Conservation (phyloP, 2,888 invertebrate genomes). For the Anorthoa munda region DNA sequence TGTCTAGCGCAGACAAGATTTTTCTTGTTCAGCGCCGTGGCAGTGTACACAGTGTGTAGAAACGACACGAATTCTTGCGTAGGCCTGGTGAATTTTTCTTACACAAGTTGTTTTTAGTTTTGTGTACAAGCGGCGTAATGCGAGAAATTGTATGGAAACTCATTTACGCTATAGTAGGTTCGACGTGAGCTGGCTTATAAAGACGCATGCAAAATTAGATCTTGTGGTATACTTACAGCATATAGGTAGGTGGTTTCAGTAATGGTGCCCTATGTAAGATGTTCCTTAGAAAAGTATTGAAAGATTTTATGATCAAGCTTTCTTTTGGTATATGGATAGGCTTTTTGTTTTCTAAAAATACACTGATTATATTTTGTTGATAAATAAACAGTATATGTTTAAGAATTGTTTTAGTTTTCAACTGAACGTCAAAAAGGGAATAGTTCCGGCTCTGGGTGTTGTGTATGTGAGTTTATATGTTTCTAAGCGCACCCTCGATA, state of each 20-base stretch:
- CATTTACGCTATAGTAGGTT: constrained; percentile 20
- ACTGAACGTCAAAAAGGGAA: neutral
- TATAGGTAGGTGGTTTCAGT: neutral
- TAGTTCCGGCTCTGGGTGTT: too few relatives aligned
- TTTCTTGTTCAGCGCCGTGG: too few relatives aligned
- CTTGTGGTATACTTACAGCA: neutral
- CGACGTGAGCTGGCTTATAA: neutral
- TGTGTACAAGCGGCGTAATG: too few relatives aligned
- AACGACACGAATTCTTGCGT: too few relatives aligned
- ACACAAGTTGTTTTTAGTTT: too few relatives aligned
- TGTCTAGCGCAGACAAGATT: too few relatives aligned
- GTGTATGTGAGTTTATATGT: too few relatives aligned
- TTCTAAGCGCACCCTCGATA: too few relatives aligned
- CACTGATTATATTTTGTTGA: neutral
- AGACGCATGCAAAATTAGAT: constrained; percentile 21
- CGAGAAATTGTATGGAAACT: constrained; percentile 23
- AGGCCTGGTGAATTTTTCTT: too few relatives aligned
- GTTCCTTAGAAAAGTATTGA: neutral
- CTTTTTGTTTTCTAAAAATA: neutral
- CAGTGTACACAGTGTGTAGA: too few relatives aligned
- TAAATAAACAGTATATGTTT: neutral
- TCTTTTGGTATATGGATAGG: neutral
- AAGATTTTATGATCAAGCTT: neutral
- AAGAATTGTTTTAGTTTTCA: neutral
- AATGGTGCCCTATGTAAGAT: neutral